These are phyloP conservation scores for Thera britannica DNA, from an alignment of 2,888 invertebrate species.

Conservation along the genomic window DNA sequence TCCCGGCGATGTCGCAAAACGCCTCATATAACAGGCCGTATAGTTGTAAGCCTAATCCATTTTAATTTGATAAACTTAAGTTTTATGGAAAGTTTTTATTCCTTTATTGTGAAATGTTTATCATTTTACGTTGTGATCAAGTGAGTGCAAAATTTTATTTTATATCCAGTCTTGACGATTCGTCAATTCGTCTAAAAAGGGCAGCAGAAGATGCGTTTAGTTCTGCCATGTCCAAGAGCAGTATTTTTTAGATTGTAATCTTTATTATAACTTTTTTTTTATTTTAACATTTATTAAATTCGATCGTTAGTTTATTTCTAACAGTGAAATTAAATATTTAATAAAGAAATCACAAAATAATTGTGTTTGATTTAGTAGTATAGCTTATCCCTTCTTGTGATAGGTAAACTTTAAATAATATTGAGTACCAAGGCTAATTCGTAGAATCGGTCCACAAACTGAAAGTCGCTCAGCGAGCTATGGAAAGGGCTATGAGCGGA, in stretches of 20 bases:
- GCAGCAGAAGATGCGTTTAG: slow-evolving; percentile 73
- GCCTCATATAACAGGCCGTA: slow-evolving; percentile 17
- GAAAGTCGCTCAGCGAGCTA: too few species aligned
- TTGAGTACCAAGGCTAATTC: too few species aligned
- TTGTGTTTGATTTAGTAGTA: slow-evolving; percentile 59
- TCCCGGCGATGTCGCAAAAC: too few species aligned
- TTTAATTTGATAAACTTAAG: slow-evolving; percentile 55
- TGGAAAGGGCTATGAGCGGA: too few species aligned
- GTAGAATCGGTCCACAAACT: too few species aligned
- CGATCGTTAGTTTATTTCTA: slow-evolving; percentile 85
- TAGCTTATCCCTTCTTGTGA: background rate
- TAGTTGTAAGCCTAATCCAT: slow-evolving; percentile 41
- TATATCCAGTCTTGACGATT: slow-evolving; percentile 69
- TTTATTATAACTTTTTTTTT: slow-evolving; percentile 77
- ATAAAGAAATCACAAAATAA: slow-evolving; percentile 83
- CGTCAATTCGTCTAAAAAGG: slow-evolving; percentile 71
- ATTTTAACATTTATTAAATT: slow-evolving; percentile 81
- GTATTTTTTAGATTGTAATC: slow-evolving; percentile 83
- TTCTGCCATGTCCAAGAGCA: slow-evolving; percentile 82
- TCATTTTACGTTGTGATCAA: slow-evolving; percentile 84
- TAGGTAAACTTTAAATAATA: too few species aligned
- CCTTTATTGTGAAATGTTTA: slow-evolving; percentile 80
- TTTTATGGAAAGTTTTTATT: slow-evolving; percentile 65
- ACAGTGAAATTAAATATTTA: slow-evolving; percentile 84
- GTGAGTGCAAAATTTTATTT: slow-evolving; percentile 81